Conservation (phyloP, 2,888 invertebrate genomes). For the Erebia aethiops region DNA sequence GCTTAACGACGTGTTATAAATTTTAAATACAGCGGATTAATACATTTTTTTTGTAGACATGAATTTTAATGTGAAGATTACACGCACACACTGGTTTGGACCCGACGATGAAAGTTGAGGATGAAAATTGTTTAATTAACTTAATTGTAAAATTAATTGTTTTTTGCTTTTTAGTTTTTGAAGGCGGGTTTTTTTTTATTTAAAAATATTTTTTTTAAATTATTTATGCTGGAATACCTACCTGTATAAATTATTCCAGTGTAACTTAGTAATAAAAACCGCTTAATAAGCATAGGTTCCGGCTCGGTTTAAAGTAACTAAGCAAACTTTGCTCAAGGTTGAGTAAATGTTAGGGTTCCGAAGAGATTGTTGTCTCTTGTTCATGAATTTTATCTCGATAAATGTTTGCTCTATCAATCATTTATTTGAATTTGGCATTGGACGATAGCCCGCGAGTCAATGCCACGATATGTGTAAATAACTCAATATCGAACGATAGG, state of each 20-base stretch:
- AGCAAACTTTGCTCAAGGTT: not conserved
- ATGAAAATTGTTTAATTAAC: too few relatives aligned
- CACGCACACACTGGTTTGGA: not conserved
- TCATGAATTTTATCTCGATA: not conserved
- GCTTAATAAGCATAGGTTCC: too few relatives aligned
- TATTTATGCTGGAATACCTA: not conserved
- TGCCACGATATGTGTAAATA: conserved; percentile 13
- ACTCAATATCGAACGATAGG: conserved; percentile 13
- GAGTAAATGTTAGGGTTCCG: not conserved
- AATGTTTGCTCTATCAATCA: conserved; percentile 2
- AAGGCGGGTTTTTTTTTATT: too few relatives aligned
- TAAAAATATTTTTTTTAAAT: too few relatives aligned
- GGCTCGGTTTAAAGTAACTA: not conserved
- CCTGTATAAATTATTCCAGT: not conserved
- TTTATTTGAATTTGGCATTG: not conserved
- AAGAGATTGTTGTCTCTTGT: not conserved
- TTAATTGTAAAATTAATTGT: too few relatives aligned
- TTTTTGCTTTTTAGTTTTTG: too few relatives aligned
- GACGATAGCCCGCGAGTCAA: not conserved
- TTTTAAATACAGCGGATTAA: conserved; percentile 28
- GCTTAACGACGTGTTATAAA: conserved; percentile 34
- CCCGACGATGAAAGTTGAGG: not conserved
- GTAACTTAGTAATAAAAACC: not conserved
- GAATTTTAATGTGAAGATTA: not conserved
- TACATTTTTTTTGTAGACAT: conserved; percentile 15